Base-by-base conservation (phyloP, 35 echinoderm and acorn worm genomes). In the Hemicentrotus pulcherrimus region DNA sequence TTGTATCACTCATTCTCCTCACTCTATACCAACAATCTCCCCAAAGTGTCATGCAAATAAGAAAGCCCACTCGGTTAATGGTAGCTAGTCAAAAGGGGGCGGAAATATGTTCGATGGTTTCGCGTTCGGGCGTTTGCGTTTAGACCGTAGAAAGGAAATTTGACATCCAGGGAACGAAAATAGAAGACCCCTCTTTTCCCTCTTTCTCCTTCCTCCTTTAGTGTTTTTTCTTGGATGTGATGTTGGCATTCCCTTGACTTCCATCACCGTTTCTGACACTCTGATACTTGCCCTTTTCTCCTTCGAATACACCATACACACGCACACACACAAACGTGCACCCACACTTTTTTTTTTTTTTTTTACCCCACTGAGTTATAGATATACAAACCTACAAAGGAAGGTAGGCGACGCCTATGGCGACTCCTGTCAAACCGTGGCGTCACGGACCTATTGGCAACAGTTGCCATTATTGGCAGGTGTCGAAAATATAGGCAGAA, bases 21-120 rank as follows among this genome's bases (percentile, higher is more conserved):
- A 58, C 91, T 48, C 91, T 93, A 93, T 93, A 93, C 91, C 91
- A 93, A 93, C 91, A 93, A 93, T 93, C 91, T 93, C 91, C 45
- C n/a, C 45, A 93, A 58, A 93, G 91, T 93, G 91, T 93, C 91
- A 58, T 47, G 91, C 91, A 93, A 93, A 93, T 93, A 93, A 90
- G 88, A 93, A 93, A 93, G 45, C 48, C 91, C 24, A 93, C 91
- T 58, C 48, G 48, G 88, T 90, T 93, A 93, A 93, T 58, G 91
- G 91, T 47, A 31, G 48, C 22, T 31, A 58, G 32, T 93, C 31
- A 93, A 91, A 93, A 58, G 91, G 48, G 91, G 45, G 48, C 91
- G 91, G 91, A 93, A 93, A 93, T 58, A 32, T 93, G n/a, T 50
- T 31, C 45, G 91, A 93, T 93, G 91, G 88, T 90, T 90, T 58